These are phyloP conservation scores for Noctilio leporinus DNA, from an alignment of 2,113 vertebrate species.

Conservation along the genomic window DNA sequence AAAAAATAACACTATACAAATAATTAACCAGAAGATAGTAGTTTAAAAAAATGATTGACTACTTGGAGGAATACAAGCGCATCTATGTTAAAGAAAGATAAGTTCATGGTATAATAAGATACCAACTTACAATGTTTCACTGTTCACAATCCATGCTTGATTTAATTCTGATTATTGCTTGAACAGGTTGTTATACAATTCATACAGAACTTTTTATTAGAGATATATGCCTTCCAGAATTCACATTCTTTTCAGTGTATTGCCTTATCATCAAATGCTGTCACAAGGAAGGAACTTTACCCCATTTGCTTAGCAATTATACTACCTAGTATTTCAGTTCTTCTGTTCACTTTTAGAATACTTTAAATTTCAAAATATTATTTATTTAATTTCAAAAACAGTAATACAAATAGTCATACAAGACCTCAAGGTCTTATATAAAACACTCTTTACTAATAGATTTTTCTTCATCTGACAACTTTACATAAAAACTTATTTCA, in stretches of 20 bases:
- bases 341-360: not conserved
- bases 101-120: not conserved
- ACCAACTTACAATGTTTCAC: not conserved
- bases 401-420: not conserved
- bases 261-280: not conserved
- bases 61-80: not conserved
- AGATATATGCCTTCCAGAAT: not conserved
- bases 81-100: not conserved
- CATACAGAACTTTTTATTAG: not conserved
- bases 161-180: slow-evolving; percentile 5
- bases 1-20: not conserved
- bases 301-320: not conserved
- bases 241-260: not conserved
- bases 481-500: not conserved
- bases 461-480: not conserved
- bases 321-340: not conserved
- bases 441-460: not conserved
- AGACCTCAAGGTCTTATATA: not conserved
- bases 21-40: not conserved
- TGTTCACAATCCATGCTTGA: not conserved
- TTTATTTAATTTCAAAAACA: not conserved
- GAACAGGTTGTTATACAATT: not conserved
- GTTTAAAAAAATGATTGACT: not conserved
- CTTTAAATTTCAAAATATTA: slow-evolving; percentile 2
- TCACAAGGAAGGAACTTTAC: not conserved